Percentiles rank a stretch among this genome's conserved stretches.
Evolutionary conservation across 1,140 invertebrate species (phyloP).

Genomic region (Brachionus plicatilis): DNA sequence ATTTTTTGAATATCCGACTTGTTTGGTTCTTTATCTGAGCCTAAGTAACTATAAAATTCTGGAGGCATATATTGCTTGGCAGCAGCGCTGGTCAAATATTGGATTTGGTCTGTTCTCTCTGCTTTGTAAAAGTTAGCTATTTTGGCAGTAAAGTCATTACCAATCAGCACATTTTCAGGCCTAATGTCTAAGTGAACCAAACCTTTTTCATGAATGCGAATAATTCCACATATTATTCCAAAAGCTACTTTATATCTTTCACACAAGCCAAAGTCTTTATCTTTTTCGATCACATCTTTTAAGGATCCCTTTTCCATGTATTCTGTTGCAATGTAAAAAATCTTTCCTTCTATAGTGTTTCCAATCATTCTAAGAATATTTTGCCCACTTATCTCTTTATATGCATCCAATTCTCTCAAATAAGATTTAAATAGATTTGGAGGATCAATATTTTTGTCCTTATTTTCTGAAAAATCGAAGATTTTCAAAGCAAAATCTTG

Average conservation of each 20-base stretch:
- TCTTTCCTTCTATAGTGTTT: neutral
- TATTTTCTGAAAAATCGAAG: too few species aligned
- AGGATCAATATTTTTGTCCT: too few species aligned
- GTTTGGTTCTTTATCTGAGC: neutral
- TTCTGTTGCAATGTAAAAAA: too few species aligned
- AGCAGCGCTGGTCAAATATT: too few species aligned
- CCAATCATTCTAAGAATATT: neutral
- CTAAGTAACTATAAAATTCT: neutral
- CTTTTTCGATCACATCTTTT: neutral
- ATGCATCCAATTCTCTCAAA: neutral
- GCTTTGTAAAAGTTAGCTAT: neutral
- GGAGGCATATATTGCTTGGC: neutral
- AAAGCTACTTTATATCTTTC: neutral
- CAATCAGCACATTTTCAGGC: neutral
- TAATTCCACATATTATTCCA: neutral
- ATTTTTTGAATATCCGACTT: neutral
- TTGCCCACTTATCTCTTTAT: neutral
- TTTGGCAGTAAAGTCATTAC: neutral
- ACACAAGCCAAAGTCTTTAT: neutral
- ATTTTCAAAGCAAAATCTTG: too few species aligned
- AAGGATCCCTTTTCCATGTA: too few species aligned
- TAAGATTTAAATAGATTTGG: neutral
- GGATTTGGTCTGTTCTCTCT: neutral
- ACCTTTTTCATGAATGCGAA: neutral
- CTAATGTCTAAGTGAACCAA: neutral